phyloP scores from a whole-genome alignment of 2,797 vertebrate genomes.

The Galagoides demidoff region DNA sequence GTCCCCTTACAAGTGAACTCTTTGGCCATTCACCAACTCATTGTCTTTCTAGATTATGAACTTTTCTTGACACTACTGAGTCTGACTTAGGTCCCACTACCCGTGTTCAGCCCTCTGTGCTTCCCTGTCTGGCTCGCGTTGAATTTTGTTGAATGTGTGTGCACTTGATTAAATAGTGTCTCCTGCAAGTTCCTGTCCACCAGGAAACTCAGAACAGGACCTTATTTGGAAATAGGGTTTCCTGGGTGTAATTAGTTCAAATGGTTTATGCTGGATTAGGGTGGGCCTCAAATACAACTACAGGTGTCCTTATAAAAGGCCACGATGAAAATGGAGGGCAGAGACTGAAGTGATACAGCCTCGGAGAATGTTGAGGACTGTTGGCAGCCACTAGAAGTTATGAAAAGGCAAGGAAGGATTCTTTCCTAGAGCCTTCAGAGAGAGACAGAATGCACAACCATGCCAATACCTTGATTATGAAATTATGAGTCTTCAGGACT shows the following conservation, averaged over 20 bases:
- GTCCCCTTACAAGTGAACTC: not conserved
- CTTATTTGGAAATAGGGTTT: constrained; percentile 22
- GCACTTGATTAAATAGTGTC: not conserved
- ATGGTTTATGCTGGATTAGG: not conserved
- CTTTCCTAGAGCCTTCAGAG: not conserved
- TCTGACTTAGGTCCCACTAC: not conserved
- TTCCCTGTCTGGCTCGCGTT: not conserved
- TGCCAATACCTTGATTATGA: constrained; percentile 4
- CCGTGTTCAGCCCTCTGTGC: not conserved
- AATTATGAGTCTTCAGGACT: not conserved
- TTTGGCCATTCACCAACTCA: not conserved
- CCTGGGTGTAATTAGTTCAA: not conserved
- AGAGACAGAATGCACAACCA: not conserved
- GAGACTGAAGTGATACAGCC: not conserved
- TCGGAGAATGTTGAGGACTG: not conserved
- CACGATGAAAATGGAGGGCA: not conserved
- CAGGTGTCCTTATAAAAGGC: not conserved
- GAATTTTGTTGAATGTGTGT: not conserved
- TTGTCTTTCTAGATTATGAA: constrained; percentile 24
- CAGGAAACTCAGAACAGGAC: not conserved
- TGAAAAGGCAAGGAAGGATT: not conserved
- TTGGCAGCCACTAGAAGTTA: not conserved
- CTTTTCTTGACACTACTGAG: not conserved
- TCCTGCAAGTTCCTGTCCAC: not conserved
- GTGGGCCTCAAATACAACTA: not conserved